A percentile compares a stretch with the other conserved stretches of the same genome.
phyloP scores from a whole-genome alignment of 2,113 vertebrate genomes.

The Pundamilia nyererei region DNA sequence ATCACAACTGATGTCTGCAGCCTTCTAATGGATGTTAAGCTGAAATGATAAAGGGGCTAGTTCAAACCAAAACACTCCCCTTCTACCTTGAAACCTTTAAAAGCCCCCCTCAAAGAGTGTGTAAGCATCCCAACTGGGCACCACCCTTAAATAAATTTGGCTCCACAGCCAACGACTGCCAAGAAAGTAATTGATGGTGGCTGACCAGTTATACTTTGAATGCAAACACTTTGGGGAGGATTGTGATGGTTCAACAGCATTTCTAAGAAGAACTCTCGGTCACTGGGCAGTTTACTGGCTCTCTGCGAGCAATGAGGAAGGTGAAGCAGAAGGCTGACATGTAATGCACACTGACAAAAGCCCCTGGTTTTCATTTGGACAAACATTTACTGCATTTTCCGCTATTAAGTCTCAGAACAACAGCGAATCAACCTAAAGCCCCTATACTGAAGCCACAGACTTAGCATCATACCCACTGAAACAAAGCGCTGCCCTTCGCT shows the following conservation, averaged over 20 bases:
- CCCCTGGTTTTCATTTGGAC: slow-evolving; percentile 61
- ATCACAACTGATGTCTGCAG: slow-evolving; percentile 46
- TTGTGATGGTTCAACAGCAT: slow-evolving; percentile 69
- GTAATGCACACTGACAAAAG: slow-evolving; percentile 56
- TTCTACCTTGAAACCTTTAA: slow-evolving; percentile 48
- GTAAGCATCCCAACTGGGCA: slow-evolving; percentile 43
- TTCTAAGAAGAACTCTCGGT: slow-evolving; percentile 51
- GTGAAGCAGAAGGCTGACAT: slow-evolving; percentile 26
- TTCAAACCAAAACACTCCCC: slow-evolving; percentile 47
- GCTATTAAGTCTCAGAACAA: slow-evolving; percentile 54
- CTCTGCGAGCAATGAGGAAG: slow-evolving; percentile 32
- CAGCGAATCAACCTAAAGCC: slow-evolving; percentile 40
- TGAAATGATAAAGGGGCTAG: slow-evolving; percentile 45
- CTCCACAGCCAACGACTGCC: slow-evolving; percentile 41
- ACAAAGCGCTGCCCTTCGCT: not conserved
- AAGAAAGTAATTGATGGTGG: slow-evolving; percentile 62
- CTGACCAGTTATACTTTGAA: slow-evolving; percentile 60
- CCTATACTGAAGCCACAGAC: not conserved
- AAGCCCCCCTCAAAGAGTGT: slow-evolving; percentile 47
- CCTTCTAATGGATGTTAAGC: slow-evolving; percentile 51
- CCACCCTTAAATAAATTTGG: slow-evolving; percentile 62
- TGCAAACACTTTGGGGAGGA: slow-evolving; percentile 55
- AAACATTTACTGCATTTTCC: slow-evolving; percentile 49
- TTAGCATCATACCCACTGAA: slow-evolving; percentile 18
- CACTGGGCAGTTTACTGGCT: slow-evolving; percentile 46